Conservation (phyloP, 2,797 vertebrate species). For the Sebastes umbrosus region DNA sequence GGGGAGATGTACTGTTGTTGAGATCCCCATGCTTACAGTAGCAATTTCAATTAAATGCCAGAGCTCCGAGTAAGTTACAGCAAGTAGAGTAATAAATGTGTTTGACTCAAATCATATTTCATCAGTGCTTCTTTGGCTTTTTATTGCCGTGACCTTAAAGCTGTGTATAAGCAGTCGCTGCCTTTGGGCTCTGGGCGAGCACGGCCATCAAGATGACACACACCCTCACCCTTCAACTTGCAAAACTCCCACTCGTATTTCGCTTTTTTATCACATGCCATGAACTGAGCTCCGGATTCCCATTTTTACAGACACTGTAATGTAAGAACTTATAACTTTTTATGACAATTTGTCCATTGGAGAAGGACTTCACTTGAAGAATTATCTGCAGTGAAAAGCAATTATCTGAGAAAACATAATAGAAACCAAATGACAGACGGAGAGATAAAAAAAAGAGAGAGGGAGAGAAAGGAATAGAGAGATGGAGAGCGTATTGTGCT, state of each 20-base stretch:
- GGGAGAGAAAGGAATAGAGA: slow-evolving; percentile 26
- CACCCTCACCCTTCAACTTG: slow-evolving; percentile 50
- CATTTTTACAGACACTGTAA: slow-evolving; percentile 42
- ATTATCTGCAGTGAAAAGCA: slow-evolving; percentile 63
- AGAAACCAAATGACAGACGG: slow-evolving; percentile 55
- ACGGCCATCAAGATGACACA: slow-evolving; percentile 54
- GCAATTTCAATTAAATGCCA: slow-evolving; percentile 60
- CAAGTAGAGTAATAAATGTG: slow-evolving; percentile 57
- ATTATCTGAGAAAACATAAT: slow-evolving; percentile 69
- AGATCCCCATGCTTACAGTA: slow-evolving; percentile 22
- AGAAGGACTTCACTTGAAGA: slow-evolving; percentile 47
- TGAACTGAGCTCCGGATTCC: slow-evolving; percentile 47
- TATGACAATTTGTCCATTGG: slow-evolving; percentile 63
- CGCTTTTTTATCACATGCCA: slow-evolving; percentile 64
- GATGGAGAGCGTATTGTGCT: slow-evolving; percentile 57
- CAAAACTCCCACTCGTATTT: slow-evolving; percentile 56
- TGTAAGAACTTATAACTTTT: slow-evolving; percentile 62
- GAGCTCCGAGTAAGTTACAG: slow-evolving; percentile 45
- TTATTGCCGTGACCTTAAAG: slow-evolving; percentile 73
- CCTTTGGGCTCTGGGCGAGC: slow-evolving; percentile 28
- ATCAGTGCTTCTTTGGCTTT: slow-evolving; percentile 66
- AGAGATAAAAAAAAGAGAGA: slow-evolving; percentile 34
- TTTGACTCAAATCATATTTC: slow-evolving; percentile 68
- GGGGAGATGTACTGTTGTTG: slow-evolving; percentile 33
- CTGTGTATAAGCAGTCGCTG: slow-evolving; percentile 46